Base-by-base conservation (phyloP, 2,113 vertebrate genomes). In the Eidolon helvum region DNA sequence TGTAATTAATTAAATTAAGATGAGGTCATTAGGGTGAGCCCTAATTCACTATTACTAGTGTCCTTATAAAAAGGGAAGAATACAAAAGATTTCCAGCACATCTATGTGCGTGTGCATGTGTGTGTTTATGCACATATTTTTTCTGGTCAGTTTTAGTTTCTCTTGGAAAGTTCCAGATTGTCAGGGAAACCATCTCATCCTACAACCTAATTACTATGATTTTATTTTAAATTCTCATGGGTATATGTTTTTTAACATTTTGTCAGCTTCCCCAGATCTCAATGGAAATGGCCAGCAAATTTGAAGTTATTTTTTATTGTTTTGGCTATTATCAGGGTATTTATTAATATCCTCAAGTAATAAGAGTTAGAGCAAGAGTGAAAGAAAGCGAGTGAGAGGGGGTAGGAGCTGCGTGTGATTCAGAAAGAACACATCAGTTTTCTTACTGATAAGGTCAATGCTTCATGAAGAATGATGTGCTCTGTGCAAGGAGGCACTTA, bases 391-490 rank as follows among this genome's bases (percentile, higher is more conserved):
- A 75, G 26, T 43, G 53, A 9, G 15, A 26, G 18, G 26, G 24
- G 15, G 3, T n/a, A 28, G 4, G 28, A 8, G 5, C 7, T 40
- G 14, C 0, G 0, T 57, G 33, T 53, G 68, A 79, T 38, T 68
- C 10, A 59, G 69, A 50, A 68, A 57, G 30, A 33, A 69, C 10
- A 4, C n/a, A 35, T 26, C 28, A 1, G 24, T 35, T 91, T 92
- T 87, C 16, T 84, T 15, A 10, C 21, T 78, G 55, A 35, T 28
- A 24, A 30, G 63, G 48, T 63, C 91, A 59, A 24, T 9, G 24
- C 79, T 96, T 82, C 65, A 59, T 66, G 55, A 97, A 95, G 72
- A 88, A 66, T 79, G 65, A 69, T 19, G 33, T 15, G 35, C 14
- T 55, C 65, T 38, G 24, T 72, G 63, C 66, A 12, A 78, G 19